Percentiles rank a stretch among this genome's conserved stretches.
Conservation (phyloP, 2,888 invertebrate genomes). For the Drosophila neonasuta region DNA sequence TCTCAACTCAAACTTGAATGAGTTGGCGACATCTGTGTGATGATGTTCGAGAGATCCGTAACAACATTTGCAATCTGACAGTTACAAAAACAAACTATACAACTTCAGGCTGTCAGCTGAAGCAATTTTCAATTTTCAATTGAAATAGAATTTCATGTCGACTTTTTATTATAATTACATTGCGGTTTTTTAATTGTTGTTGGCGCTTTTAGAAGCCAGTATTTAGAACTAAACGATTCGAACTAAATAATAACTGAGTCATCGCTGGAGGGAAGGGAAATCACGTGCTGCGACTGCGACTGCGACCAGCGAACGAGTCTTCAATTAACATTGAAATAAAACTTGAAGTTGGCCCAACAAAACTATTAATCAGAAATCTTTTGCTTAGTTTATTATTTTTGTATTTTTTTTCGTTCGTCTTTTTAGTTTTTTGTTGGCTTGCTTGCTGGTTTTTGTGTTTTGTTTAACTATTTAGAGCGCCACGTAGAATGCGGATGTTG, state of each 20-base stretch:
- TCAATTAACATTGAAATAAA: constrained; percentile 58
- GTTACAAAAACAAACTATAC: constrained; percentile 27
- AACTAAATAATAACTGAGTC: constrained; percentile 40
- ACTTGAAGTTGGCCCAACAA: constrained; percentile 32
- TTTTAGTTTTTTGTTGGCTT: not conserved
- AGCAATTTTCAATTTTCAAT: constrained; percentile 31
- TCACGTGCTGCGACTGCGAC: constrained; percentile 31
- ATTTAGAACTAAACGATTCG: constrained; percentile 18
- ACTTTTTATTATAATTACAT: constrained; percentile 38
- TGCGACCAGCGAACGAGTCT: constrained; percentile 6
- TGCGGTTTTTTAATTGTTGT: constrained; percentile 32
- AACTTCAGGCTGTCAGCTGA: constrained; percentile 30
- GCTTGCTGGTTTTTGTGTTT: constrained; percentile 4
- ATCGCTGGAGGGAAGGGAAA: constrained; percentile 13
- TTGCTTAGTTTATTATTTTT: constrained; percentile 5
- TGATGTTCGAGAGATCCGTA: constrained; percentile 11
- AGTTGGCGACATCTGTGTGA: not conserved
- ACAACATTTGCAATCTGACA: constrained; percentile 41
- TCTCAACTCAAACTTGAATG: not conserved
- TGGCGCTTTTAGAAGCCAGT: constrained; percentile 6
- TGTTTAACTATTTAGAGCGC: constrained; percentile 43
- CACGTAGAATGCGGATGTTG: constrained; percentile 56
- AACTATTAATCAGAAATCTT: constrained; percentile 48
- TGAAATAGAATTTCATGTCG: constrained; percentile 33
- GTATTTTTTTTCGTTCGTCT: constrained; percentile 1